Evolutionary conservation across 2,113 vertebrate species (phyloP), one percentile per base, ranked within the genome.

Genomic region (Vulpes ferrilata): DNA sequence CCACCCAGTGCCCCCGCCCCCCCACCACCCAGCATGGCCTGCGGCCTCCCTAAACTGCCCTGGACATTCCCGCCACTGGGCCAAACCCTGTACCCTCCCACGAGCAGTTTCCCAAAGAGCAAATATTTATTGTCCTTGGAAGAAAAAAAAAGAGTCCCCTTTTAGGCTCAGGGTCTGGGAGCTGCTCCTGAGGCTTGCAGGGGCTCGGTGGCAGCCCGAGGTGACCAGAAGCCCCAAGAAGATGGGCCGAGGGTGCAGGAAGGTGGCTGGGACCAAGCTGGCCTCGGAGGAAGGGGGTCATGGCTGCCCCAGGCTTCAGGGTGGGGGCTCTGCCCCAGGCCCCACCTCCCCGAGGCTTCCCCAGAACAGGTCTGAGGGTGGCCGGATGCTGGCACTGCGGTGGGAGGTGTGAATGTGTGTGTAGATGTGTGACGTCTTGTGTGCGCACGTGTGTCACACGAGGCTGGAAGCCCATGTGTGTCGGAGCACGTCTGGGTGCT

Each of bases 61-160:
- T 97, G 96, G 94, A 92, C 97, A 86, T 97, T 98, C 96, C 95
- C 62, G 7, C 97, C 88, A 0, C 84, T 57, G 55, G 55, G 98
- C 97, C 98, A 98, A 98, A 97, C 97, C 97, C 96, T 92, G 96
- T 92, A 53, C 97, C 81, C 97, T 92, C 95, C 94, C 95, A 95
- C 90, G 96, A 97, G 96, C 92, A 88, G 92, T 60, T 96, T 98
- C 97, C 96, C 98, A 93, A 97, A 98, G 92, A 98, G 98, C 96
- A 98, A 98, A 98, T 98, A 98, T 98, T 98, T 98, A 98, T 98
- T 98, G 98, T 98, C 98, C 97, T 98, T 98, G 97, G 98, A 97
- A 97, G 89, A 97, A 96, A 97, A 98, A 97, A 97, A 97, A 96
- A 96, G 92, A 96, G 80, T 98, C 97, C 96, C 96, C 96, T 98